A percentile compares a stretch with the other conserved stretches of the same genome.
These are phyloP conservation scores for Forbesichthys papilliferus DNA, from an alignment of 2,113 vertebrate genomes.

Conservation along the genomic window DNA sequence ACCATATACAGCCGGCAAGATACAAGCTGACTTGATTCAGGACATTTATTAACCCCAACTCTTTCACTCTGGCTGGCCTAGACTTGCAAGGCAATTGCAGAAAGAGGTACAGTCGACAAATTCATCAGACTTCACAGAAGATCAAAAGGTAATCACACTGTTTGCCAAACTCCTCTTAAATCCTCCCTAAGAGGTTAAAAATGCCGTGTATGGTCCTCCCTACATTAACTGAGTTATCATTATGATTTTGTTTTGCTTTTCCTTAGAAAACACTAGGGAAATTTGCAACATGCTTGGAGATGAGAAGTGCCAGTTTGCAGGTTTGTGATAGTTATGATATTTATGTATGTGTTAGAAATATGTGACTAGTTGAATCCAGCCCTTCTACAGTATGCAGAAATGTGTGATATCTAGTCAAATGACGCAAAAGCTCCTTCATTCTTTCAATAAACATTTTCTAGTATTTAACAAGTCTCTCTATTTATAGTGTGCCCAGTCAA, in stretches of 20 bases:
- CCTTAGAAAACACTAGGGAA: constrained; percentile 93
- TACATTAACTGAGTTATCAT: background rate
- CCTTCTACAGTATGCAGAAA: too few species aligned
- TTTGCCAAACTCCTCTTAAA: background rate
- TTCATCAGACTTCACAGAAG: constrained; percentile 91
- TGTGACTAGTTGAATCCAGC: background rate
- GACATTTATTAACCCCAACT: constrained; percentile 7
- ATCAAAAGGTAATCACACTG: constrained; percentile 87
- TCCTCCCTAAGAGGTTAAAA: background rate
- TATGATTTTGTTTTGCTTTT: background rate
- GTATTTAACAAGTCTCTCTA: background rate
- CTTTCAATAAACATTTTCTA: background rate
- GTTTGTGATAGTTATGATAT: constrained; percentile 63
- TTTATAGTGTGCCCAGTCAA: constrained; percentile 85
- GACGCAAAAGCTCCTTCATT: background rate
- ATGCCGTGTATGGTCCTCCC: too few species aligned
- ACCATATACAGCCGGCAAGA: background rate
- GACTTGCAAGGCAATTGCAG: constrained; percentile 94
- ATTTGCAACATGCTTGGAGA: constrained; percentile 95
- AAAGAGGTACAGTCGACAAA: constrained; percentile 93
- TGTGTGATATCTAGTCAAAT: too few species aligned
- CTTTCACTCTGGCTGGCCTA: constrained; percentile 59
- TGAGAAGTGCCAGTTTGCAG: constrained; percentile 94
- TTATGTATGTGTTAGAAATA: background rate
- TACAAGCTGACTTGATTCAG: background rate